Evolutionary conservation across 1,140 invertebrate species (phyloP), one percentile per base, ranked within the genome.

Genomic region (Orchestia grillus): DNA sequence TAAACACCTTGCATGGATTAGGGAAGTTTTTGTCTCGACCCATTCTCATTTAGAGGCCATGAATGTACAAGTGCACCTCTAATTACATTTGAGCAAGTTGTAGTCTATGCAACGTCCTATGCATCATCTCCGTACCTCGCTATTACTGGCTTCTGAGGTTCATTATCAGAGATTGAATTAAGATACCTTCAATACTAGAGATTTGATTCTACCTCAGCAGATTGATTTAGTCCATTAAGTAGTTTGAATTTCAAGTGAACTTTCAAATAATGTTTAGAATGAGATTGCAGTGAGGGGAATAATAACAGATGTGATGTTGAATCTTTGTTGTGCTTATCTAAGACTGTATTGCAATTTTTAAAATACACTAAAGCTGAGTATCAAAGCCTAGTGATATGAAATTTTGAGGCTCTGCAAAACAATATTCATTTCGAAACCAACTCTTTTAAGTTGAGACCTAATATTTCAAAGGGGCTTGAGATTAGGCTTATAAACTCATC

Each of bases 1-100:
- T 90, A 90, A 90, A 90, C 88, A 44, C 43, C 88, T 90, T 90
- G 88, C 88, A 90, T 90, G 88, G n/a, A 90, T 90, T 90, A 90
- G 28, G 41, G 62, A 28, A 42, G n/a, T 90, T 90, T 44, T 90
- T 90, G 43, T 90, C n/a, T 41, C 88, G 88, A 41, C 43, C 43
- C 88, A 44, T 90, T 90, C 88, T 90, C 88, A 90, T 43, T 90
- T 90, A 90, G 43, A 90, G 88, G 43, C n/a, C 88, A 90, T 44
- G 43, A 90, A 90, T 90, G 62, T 77, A 77, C 62, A 77, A 77
- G 62, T 77, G 62, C 62, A 90, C 41, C 43, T 90, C 41, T 90
- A 44, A 90, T 90, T 90, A 90, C 88, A 44, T 90, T 90, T 90
- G 62, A 77, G 62, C 62, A 77, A 77, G 62, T 77, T 77, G 62